Evolutionary conservation across 2,797 vertebrate species (phyloP).

Genomic region (Alca torda): DNA sequence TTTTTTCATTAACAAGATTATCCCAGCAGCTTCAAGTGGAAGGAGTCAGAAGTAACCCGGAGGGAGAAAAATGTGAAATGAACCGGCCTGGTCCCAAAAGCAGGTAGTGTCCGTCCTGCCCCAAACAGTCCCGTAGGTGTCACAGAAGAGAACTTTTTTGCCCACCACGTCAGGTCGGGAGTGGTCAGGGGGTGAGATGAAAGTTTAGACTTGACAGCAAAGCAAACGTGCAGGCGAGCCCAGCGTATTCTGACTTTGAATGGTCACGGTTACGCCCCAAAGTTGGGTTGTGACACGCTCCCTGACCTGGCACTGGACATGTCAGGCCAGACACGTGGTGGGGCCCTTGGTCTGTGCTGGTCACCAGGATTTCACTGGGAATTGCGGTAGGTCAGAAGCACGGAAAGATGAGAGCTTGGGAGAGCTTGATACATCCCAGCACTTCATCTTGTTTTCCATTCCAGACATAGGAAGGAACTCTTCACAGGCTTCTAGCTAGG

Average conservation of each 20-base stretch:
- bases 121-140: background rate
- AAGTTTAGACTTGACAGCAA: background rate
- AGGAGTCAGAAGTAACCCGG: background rate
- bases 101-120: background rate
- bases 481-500: background rate
- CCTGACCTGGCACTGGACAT: background rate
- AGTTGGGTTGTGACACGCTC: background rate
- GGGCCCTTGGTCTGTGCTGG: slow-evolving; percentile 18
- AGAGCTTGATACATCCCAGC: background rate
- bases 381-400: rapidly evolving
- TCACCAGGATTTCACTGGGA: background rate
- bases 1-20: background rate
- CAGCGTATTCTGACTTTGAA: rapidly evolving
- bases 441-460: background rate
- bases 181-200: rapidly evolving
- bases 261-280: background rate
- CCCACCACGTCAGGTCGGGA: background rate
- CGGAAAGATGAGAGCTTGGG: rapidly evolving
- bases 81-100: background rate
- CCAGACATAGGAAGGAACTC: background rate
- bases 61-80: background rate
- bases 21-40: background rate
- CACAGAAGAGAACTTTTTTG: background rate
- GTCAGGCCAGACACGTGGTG: slow-evolving; percentile 4
- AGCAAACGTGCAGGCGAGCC: rapidly evolving